Evolutionary conservation across 2,113 vertebrate species (phyloP), one percentile per base, ranked within the genome.

Genomic region (Rhabdornis inornatus): DNA sequence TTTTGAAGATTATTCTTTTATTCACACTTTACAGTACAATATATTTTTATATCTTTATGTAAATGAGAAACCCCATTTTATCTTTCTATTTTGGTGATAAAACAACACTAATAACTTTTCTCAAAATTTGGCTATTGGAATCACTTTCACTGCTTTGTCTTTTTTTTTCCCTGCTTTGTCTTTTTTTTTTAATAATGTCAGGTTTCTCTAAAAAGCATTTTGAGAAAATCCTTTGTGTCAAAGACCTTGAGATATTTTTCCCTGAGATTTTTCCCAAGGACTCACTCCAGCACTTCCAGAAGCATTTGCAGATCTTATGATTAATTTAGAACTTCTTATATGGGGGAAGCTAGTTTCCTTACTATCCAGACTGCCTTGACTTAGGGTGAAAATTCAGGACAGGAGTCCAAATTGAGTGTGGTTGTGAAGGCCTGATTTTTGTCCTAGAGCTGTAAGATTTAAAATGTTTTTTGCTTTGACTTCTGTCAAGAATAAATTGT

Each of bases 221-320:
- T 60, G 18, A 72, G 8, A 69, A 61, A 92, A 86, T 28, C 2
- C 15, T 78, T 92, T 76, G 3, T 31, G 8, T 57, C n/a, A 74
- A 83, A 89, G 33, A 4, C 3, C 33, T 55, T 65, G 20, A 64
- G 22, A 15, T 15, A 20, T 18, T 95, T 80, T 68, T 45, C 20
- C 15, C 13, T 42, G 18, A 70, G 15, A 37, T 55, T n/a, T 11
- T 78, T 70, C 28, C 24, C 9, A 78, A 49, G 10, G 22, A 72
- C 5, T 8, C 18, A 27, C 4, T 60, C 15, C 16, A 71, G 18
- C 6, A 71, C 22, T 71, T 88, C 53, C 25, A 83, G 45, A 83
- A 90, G 17, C 9, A 2, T 0, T 0, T 64, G 31, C 7, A 15
- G 11, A 69, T 50, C 5, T 77, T n/a, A 69, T 23, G 5, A 81